Percentiles rank a stretch among this genome's conserved stretches.
phyloP scores from a whole-genome alignment of 2,797 vertebrate species.

The Squalus acanthias region DNA sequence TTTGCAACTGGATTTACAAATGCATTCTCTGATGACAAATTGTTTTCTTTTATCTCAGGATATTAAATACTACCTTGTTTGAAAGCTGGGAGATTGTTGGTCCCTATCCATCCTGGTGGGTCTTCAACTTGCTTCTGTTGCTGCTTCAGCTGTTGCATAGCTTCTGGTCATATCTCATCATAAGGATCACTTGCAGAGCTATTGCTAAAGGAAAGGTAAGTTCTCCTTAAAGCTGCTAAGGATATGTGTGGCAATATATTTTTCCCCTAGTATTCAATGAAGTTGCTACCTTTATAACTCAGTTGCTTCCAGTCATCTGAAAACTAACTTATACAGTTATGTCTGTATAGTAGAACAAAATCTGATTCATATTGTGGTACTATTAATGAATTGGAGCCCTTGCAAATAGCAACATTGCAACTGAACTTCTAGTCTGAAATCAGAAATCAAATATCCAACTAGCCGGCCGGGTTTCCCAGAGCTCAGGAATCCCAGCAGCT shows the following conservation, averaged over 20 bases:
- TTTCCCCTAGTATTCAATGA: neutral
- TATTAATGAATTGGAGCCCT: neutral
- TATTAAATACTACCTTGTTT: constrained; percentile 87
- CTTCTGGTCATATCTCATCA: constrained; percentile 92
- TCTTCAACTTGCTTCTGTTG: constrained; percentile 83
- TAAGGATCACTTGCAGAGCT: constrained; percentile 84
- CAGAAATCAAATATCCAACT: neutral
- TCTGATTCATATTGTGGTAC: neutral
- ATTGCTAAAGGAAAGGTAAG: constrained; percentile 94
- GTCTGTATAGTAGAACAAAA: neutral
- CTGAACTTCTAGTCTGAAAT: neutral
- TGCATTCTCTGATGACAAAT: neutral
- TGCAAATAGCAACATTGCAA: neutral
- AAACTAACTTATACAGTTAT: neutral
- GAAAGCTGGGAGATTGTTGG: constrained; percentile 95
- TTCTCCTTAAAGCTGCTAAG: neutral
- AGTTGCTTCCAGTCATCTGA: neutral
- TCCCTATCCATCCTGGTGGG: constrained; percentile 89
- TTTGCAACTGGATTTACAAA: neutral
- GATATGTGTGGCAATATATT: neutral
- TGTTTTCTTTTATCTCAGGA: constrained; percentile 58
- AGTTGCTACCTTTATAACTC: neutral
- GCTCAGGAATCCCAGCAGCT: neutral
- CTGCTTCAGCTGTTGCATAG: constrained; percentile 83
- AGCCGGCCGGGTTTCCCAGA: neutral